Evolutionary conservation across 2,888 invertebrate species (phyloP), one percentile per base, ranked within the genome.

Genomic region (Abrostola tripartita): DNA sequence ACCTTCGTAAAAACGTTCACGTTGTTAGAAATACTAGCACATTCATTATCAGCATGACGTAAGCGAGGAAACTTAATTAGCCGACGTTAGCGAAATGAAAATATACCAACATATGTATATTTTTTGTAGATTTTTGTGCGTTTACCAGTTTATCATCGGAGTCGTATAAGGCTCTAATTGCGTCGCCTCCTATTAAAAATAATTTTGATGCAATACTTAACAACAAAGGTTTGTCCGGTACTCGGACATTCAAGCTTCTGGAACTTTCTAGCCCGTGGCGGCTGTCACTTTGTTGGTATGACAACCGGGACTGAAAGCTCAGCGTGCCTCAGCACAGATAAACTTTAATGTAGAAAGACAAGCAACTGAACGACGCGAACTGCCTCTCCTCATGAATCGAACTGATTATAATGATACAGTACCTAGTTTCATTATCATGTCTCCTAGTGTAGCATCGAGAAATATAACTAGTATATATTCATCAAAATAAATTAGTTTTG

Each of bases 401-500:
- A n/a, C 10, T 41, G n/a, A n/a, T n/a, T 41, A 10, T n/a, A 5
- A 8, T 8, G 24, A 24, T 24, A 24, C 24, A 24, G 24, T 24
- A 24, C 24, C 24, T 24, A 24, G 24, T 24, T 4, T 24, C 24
- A 4, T 24, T 24, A 24, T 24, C 24, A 24, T 24, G 24, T 36
- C 8, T 40, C 9, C 2, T 1, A 49, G 8, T 42, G 12, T 44
- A 40, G 6, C 24, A 12, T 10, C 38, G 24, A 58, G 12, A 8
- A 38, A 47, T 40, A 49, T 40, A 35, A n/a, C n/a, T n/a, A 40
- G 8, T n/a, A 52, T 36, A 35, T 24, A 47, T 77, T 71, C 76
- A 77, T 63, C 55, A 59, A 49, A 60, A 70, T 57, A 79, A 81
- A 83, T 82, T 76, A 71, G 73, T 85, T 84, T 77, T 70, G 71